Conservation (phyloP, 2,797 vertebrate species). For the Lerista edwardsae region DNA sequence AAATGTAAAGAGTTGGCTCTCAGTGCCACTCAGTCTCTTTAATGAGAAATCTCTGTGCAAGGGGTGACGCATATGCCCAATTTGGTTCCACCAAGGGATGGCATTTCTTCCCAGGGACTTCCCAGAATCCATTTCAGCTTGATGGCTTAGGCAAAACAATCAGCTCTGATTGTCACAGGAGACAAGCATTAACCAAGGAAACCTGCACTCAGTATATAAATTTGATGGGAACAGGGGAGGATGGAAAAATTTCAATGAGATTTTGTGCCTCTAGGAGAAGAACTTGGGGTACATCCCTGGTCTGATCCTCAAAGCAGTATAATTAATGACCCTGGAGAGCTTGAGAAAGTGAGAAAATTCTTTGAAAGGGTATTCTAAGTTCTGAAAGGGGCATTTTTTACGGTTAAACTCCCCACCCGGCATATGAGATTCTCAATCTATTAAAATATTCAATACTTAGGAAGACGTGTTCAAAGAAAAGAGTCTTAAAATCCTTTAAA, state of each 20-base stretch:
- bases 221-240: constrained; percentile 53
- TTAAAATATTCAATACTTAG: constrained; percentile 64
- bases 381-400: constrained; percentile 65
- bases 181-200: constrained; percentile 67
- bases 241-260: constrained; percentile 49
- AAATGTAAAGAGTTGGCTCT: constrained; percentile 68
- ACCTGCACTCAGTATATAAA: constrained; percentile 53
- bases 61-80: constrained; percentile 71
- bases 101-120: constrained; percentile 62
- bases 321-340: constrained; percentile 73
- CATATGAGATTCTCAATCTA: constrained; percentile 57
- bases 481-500: not conserved
- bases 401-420: constrained; percentile 37
- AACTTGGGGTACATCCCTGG: constrained; percentile 41
- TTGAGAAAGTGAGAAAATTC: constrained; percentile 59
- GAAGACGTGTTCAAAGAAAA: constrained; percentile 40
- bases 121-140: constrained; percentile 69
- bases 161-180: constrained; percentile 68
- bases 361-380: constrained; percentile 68
- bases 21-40: constrained; percentile 69
- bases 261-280: constrained; percentile 54
- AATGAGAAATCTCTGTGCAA: constrained; percentile 73
- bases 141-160: constrained; percentile 70
- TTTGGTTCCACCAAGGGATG: constrained; percentile 67
- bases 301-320: constrained; percentile 61